phyloP scores from a whole-genome alignment of 2,888 invertebrate species.

The Harmothoe impar region DNA sequence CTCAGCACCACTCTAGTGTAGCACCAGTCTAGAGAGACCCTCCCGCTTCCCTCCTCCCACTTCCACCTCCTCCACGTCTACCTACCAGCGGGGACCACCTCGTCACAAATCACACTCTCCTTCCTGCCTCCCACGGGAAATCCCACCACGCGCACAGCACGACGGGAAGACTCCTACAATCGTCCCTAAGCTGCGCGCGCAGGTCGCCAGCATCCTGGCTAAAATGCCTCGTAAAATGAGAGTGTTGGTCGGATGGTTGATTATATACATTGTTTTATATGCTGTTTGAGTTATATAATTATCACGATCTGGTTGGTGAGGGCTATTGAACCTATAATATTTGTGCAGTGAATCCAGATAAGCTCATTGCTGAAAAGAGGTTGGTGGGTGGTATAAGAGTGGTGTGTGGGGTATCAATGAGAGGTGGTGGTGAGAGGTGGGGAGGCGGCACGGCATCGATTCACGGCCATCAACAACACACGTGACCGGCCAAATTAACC shows the following conservation, averaged over 20 bases:
- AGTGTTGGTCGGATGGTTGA: too few species aligned
- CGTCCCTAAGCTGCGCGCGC: background rate
- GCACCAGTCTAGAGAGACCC: background rate
- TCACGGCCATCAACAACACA: constrained; percentile 46
- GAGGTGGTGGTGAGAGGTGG: background rate
- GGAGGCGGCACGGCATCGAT: constrained; percentile 53
- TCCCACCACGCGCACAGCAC: background rate
- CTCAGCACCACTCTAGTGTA: background rate
- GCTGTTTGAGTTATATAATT: too few species aligned
- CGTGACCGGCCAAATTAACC: constrained; percentile 50
- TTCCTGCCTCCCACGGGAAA: background rate
- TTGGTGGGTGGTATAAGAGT: background rate
- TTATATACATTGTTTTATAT: too few species aligned
- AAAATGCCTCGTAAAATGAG: too few species aligned
- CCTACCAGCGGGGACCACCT: background rate
- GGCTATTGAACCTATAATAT: too few species aligned
- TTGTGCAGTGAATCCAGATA: background rate
- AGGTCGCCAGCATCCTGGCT: background rate
- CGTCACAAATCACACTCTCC: background rate
- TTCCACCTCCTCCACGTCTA: background rate
- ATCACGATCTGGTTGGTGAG: background rate
- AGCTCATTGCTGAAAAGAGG: too few species aligned
- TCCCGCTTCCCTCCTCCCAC: background rate
- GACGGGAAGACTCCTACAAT: background rate
- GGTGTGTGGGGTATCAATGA: background rate